A percentile compares a stretch with the other conserved stretches of the same genome.
These are phyloP conservation scores for Lasioglossum leucozonium DNA, from an alignment of 2,888 invertebrate genomes.

Conservation along the genomic window DNA sequence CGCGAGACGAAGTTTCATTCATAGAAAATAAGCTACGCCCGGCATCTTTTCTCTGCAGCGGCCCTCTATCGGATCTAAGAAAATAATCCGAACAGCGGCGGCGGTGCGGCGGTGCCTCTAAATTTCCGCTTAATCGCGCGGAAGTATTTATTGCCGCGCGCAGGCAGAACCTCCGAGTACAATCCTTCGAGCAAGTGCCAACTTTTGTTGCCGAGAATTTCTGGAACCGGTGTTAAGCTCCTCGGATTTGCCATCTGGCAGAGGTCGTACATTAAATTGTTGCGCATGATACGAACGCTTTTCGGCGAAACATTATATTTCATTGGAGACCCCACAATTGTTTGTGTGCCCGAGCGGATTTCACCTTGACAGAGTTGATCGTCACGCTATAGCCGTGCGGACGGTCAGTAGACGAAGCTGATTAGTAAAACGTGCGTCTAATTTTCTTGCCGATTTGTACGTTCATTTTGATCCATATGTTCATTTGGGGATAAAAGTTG, in stretches of 20 bases:
- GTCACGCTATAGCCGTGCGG: too few species aligned
- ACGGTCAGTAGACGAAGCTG: too few species aligned
- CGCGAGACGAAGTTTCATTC: conserved; percentile 16
- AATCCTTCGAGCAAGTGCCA: conserved; percentile 22
- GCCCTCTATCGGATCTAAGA: neutral
- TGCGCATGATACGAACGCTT: neutral
- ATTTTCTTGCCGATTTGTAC: too few species aligned
- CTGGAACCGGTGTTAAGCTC: neutral
- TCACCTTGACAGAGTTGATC: too few species aligned
- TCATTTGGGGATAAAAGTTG: too few species aligned
- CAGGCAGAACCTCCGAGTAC: neutral
- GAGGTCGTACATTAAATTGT: neutral
- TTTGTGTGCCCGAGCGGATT: too few species aligned
- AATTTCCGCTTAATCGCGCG: conserved; percentile 7
- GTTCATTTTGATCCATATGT: too few species aligned
- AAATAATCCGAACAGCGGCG: neutral
- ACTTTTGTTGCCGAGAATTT: neutral
- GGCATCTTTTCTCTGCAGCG: neutral
- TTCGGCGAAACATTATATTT: neutral
- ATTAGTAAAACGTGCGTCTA: too few species aligned
- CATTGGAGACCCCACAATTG: neutral
- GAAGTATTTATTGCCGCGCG: neutral
- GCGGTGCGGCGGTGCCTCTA: neutral
- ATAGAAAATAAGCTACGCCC: conserved; percentile 6
- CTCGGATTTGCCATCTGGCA: neutral